Conservation (phyloP, 2,113 vertebrate genomes). For the Siniperca chuatsi region DNA sequence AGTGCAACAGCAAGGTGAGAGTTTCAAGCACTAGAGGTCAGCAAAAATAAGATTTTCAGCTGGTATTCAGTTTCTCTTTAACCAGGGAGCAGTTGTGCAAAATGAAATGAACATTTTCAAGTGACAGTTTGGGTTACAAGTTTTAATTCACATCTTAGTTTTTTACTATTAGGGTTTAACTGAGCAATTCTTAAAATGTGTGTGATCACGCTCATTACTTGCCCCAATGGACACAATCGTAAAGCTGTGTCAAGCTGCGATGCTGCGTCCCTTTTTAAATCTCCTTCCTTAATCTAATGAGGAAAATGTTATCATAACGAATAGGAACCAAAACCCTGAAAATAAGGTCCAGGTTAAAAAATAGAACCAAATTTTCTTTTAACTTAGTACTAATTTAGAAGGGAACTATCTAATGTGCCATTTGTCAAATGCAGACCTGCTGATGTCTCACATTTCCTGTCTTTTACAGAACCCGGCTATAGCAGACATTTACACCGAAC, state of each 20-base stretch:
- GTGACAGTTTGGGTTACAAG: background rate
- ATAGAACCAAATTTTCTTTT: background rate
- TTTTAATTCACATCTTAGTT: background rate
- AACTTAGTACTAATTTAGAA: background rate
- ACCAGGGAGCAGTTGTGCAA: background rate
- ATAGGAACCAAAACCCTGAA: background rate
- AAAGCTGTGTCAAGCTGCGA: background rate
- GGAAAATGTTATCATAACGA: background rate
- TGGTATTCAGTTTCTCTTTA: background rate
- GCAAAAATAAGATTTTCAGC: background rate
- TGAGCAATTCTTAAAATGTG: background rate
- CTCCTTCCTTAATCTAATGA: background rate
- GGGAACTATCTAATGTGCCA: background rate
- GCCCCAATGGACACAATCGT: background rate
- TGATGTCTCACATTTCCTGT: conserved; percentile 22
- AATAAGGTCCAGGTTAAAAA: background rate
- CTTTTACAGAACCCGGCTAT: conserved; percentile 91
- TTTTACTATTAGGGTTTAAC: background rate
- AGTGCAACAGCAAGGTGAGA: background rate
- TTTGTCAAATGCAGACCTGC: background rate
- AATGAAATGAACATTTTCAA: background rate
- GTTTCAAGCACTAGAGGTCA: background rate
- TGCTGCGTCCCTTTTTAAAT: background rate
- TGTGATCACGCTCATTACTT: background rate
- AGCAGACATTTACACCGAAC: conserved; percentile 97